phyloP scores from a whole-genome alignment of 1,140 invertebrate species.

The Nephila pilipes region DNA sequence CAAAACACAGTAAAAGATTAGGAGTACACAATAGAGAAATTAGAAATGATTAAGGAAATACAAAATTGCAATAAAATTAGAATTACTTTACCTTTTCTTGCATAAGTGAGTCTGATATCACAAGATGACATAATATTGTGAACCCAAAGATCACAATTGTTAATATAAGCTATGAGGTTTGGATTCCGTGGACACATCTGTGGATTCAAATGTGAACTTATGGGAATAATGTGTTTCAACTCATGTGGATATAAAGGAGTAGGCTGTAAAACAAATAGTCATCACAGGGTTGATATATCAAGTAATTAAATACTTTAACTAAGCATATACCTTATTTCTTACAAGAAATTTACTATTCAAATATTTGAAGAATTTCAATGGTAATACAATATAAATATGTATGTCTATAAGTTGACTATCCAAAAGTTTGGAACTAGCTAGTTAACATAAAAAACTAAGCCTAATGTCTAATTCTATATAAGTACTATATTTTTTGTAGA shows the following conservation, averaged over 20 bases:
- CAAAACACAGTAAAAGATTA: too few species aligned
- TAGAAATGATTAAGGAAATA: background rate
- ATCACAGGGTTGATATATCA: too few species aligned
- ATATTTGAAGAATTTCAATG: too few species aligned
- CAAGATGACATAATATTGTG: constrained; percentile 86
- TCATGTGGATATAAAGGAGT: constrained; percentile 78
- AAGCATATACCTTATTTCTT: too few species aligned
- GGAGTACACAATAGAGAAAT: background rate
- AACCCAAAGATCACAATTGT: constrained; percentile 94
- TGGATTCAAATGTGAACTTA: constrained; percentile 90
- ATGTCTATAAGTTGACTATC: too few species aligned
- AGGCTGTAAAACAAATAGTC: background rate
- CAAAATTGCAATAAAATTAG: background rate
- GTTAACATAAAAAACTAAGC: too few species aligned
- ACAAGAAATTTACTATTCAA: too few species aligned
- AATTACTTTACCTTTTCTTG: constrained; percentile 64
- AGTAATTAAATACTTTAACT: too few species aligned
- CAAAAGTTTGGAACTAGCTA: too few species aligned
- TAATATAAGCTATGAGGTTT: constrained; percentile 93
- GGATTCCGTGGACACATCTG: constrained; percentile 94
- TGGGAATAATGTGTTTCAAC: constrained; percentile 79
- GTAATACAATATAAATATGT: too few species aligned
- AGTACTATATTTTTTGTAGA: too few species aligned
- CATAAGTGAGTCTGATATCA: constrained; percentile 78
- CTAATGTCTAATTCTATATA: too few species aligned